Evolutionary conservation across 2,797 vertebrate genomes (phyloP).

Genomic region (Cossypha caffra): DNA sequence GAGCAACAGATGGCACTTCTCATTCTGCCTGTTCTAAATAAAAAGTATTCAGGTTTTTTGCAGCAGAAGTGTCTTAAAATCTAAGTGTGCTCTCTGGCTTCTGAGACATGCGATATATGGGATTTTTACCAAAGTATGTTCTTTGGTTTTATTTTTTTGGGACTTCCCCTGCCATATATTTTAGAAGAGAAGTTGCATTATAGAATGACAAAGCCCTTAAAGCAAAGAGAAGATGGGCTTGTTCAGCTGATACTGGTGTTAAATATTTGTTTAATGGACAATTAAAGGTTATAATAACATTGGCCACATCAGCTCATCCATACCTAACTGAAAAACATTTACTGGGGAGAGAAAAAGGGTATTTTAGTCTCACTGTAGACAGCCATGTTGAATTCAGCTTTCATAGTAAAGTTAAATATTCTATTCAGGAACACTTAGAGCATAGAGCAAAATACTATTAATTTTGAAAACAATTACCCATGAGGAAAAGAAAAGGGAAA

Average conservation of each 20-base stretch:
- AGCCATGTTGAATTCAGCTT: not conserved
- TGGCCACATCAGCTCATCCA: not conserved
- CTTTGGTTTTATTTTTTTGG: not conserved
- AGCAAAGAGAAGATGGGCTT: not conserved
- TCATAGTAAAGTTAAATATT: not conserved
- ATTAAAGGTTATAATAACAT: not conserved
- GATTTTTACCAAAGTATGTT: not conserved
- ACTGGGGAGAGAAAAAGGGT: not conserved
- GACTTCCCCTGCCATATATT: not conserved
- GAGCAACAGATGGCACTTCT: not conserved
- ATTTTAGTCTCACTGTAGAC: not conserved
- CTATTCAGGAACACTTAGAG: not conserved
- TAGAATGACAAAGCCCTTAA: not conserved
- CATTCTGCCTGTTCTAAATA: not conserved
- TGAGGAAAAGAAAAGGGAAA: not conserved
- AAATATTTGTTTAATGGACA: conserved; percentile 2
- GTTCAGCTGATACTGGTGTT: not conserved
- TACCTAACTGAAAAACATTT: not conserved
- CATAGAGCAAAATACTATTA: not conserved
- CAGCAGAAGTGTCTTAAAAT: not conserved
- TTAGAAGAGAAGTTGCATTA: not conserved
- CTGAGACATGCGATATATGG: not conserved
- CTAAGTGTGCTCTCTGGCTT: not conserved
- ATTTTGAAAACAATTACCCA: not conserved
- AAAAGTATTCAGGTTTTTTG: not conserved